Evolutionary conservation across 2,888 invertebrate species (phyloP).

Genomic region (Lithophane ornitopus): DNA sequence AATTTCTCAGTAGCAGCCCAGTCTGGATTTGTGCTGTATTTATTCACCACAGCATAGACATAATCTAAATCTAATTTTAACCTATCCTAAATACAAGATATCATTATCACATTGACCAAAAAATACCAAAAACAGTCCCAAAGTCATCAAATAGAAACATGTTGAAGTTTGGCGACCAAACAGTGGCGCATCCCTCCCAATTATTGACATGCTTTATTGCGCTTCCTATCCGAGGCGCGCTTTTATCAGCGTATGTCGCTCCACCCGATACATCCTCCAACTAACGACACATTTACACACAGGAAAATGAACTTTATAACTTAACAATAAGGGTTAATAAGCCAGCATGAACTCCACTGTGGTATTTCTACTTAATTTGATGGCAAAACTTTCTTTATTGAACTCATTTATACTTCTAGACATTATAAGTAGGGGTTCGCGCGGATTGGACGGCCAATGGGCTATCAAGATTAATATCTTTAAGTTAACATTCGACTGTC

Average conservation of each 20-base stretch:
- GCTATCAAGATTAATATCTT: slow-evolving; percentile 77
- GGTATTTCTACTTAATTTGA: slow-evolving; percentile 87
- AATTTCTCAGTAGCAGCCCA: no score
- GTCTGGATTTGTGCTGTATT: no score
- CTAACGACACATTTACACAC: slow-evolving; percentile 21
- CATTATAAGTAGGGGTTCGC: slow-evolving; percentile 81
- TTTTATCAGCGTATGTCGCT: slow-evolving; percentile 87
- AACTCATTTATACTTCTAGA: slow-evolving; percentile 83
- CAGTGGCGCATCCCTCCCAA: slow-evolving; percentile 82
- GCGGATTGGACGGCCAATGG: slow-evolving; percentile 74
- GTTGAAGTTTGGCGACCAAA: slow-evolving; percentile 63
- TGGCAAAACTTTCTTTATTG: slow-evolving; percentile 86
- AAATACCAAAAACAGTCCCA: slow-evolving; percentile 1
- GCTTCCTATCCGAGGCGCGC: slow-evolving; percentile 78
- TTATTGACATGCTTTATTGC: slow-evolving; percentile 88
- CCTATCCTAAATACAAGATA: background rate
- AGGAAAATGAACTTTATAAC: slow-evolving; percentile 68
- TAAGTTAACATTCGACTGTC: slow-evolving; percentile 62
- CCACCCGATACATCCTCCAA: slow-evolving; percentile 64
- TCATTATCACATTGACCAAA: background rate
- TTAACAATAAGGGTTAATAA: slow-evolving; percentile 29
- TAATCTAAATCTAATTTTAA: background rate
- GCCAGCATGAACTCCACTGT: slow-evolving; percentile 35
- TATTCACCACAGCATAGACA: background rate
- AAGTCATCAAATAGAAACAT: slow-evolving; percentile 60